Evolutionary conservation across 1,140 invertebrate genomes (phyloP).

Genomic region (Solen grandis): DNA sequence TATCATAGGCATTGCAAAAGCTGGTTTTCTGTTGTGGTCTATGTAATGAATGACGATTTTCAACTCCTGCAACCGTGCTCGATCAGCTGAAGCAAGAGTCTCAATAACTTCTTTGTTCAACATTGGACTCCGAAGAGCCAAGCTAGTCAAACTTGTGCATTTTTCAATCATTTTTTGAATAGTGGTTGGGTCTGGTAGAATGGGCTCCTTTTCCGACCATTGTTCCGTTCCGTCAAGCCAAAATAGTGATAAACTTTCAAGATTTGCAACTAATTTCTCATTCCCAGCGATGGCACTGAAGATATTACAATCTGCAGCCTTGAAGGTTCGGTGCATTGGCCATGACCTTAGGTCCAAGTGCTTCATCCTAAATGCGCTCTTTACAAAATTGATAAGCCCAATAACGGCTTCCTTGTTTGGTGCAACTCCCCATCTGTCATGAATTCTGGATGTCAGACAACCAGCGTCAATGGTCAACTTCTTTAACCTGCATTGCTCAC

Average conservation of each 20-base stretch:
- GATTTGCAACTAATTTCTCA: constrained; percentile 47
- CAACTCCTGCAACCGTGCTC: constrained; percentile 52
- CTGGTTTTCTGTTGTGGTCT: not conserved
- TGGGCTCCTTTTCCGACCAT: constrained; percentile 60
- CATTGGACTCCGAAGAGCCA: constrained; percentile 64
- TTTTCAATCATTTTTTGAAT: constrained; percentile 38
- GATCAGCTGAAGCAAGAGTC: constrained; percentile 39
- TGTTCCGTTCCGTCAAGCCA: constrained; percentile 51
- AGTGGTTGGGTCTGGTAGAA: constrained; percentile 36
- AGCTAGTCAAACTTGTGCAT: constrained; percentile 55
- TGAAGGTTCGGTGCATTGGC: constrained; percentile 60
- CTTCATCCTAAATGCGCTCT: constrained; percentile 58
- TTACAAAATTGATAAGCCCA: constrained; percentile 53
- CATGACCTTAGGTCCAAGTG: constrained; percentile 58
- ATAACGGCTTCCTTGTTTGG: constrained; percentile 52
- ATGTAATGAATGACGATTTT: constrained; percentile 62
- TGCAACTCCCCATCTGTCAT: constrained; percentile 32
- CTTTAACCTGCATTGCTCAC: constrained; percentile 59
- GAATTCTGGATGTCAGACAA: constrained; percentile 52
- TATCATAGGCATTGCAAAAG: constrained; percentile 50
- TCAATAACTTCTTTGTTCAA: constrained; percentile 60
- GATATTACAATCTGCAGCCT: constrained; percentile 17
- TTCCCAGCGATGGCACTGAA: constrained; percentile 57
- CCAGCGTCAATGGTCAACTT: constrained; percentile 60
- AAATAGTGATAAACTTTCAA: constrained; percentile 62